These are phyloP conservation scores for Scyliorhinus canicula DNA, from an alignment of 2,797 vertebrate genomes.

Conservation along the genomic window DNA sequence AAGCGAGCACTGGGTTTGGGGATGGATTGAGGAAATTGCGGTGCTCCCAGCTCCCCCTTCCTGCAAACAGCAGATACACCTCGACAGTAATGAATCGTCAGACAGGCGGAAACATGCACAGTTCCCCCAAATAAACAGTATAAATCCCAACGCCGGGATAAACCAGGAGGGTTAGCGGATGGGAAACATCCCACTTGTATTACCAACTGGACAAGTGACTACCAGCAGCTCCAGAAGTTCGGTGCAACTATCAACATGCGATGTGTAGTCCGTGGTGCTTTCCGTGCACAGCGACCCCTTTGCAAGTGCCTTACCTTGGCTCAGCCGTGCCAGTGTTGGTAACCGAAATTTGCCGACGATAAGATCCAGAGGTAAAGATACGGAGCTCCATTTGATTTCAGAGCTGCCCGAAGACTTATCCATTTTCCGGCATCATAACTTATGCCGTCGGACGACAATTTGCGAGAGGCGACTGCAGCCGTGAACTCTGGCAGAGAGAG, in stretches of 20 bases:
- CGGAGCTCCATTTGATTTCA: slow-evolving; percentile 82
- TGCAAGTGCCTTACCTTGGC: slow-evolving; percentile 65
- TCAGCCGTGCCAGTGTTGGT: slow-evolving; percentile 79
- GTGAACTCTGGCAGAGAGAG: background rate
- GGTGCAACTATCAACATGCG: background rate
- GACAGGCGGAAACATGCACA: too few species aligned
- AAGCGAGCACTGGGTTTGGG: too few species aligned
- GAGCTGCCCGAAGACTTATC: slow-evolving; percentile 83
- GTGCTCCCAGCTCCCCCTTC: too few species aligned
- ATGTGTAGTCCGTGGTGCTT: background rate
- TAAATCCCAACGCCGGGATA: too few species aligned
- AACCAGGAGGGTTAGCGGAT: background rate
- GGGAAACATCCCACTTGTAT: background rate
- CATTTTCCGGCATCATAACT: slow-evolving; percentile 76
- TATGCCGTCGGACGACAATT: slow-evolving; percentile 43
- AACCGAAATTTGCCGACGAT: slow-evolving; percentile 89
- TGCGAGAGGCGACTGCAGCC: slow-evolving; percentile 34
- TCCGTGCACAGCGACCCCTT: background rate
- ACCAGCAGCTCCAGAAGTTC: background rate
- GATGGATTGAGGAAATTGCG: too few species aligned
- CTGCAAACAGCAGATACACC: too few species aligned
- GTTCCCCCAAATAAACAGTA: background rate
- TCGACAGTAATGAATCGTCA: too few species aligned
- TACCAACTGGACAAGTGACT: background rate
- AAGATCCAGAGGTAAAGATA: slow-evolving; percentile 81